Percentiles rank a stretch among this genome's conserved stretches.
phyloP scores from a whole-genome alignment of 2,113 vertebrate species.

The Suncus etruscus region DNA sequence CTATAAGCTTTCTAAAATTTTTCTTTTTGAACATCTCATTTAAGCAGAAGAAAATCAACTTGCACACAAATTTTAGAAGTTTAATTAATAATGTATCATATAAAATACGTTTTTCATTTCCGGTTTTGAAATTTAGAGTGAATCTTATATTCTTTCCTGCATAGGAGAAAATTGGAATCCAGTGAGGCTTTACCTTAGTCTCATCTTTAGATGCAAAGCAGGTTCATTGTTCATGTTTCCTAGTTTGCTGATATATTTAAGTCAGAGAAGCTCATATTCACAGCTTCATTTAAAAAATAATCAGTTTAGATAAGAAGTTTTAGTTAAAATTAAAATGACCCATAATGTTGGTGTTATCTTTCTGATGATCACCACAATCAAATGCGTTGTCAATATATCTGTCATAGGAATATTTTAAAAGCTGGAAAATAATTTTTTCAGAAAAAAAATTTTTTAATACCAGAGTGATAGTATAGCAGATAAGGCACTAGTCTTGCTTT shows the following conservation, averaged over 20 bases:
- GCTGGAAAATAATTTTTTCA: slow-evolving; percentile 40
- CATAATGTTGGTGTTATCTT: slow-evolving; percentile 48
- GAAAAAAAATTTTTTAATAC: slow-evolving; percentile 49
- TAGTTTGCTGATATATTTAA: slow-evolving; percentile 50
- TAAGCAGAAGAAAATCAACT: slow-evolving; percentile 35
- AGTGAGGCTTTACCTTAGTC: slow-evolving; percentile 57
- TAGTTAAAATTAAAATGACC: slow-evolving; percentile 67
- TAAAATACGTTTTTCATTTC: background rate
- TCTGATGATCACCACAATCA: slow-evolving; percentile 20
- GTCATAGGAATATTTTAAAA: slow-evolving; percentile 24
- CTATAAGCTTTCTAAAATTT: slow-evolving; percentile 30
- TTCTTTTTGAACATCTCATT: slow-evolving; percentile 54
- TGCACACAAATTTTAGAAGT: slow-evolving; percentile 62
- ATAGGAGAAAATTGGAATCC: slow-evolving; percentile 69
- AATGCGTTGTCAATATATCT: slow-evolving; percentile 16
- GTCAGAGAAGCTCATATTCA: slow-evolving; percentile 58
- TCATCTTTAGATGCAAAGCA: slow-evolving; percentile 62
- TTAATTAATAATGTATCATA: slow-evolving; percentile 58
- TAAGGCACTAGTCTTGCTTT: background rate
- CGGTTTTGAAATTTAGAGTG: too few relatives aligned
- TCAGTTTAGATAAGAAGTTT: slow-evolving; percentile 19
- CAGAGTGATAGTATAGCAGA: background rate
- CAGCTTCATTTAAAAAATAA: slow-evolving; percentile 51
- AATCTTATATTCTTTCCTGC: slow-evolving; percentile 11
- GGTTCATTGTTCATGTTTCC: slow-evolving; percentile 23